Conservation (phyloP, 2,113 vertebrate species). For the Poecilia latipinna region DNA sequence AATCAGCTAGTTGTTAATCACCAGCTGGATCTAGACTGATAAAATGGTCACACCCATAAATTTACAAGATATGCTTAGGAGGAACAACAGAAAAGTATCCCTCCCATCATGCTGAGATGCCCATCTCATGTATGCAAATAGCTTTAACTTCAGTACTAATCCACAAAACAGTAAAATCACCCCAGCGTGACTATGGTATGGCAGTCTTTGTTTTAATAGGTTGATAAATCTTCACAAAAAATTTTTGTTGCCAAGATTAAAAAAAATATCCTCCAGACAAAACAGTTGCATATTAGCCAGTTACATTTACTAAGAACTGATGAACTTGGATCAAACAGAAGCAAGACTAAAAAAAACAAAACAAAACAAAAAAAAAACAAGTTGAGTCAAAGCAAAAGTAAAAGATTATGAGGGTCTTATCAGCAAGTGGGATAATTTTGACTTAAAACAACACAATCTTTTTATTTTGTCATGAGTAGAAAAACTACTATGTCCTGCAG, state of each 20-base stretch:
- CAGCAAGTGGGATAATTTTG: too few species aligned
- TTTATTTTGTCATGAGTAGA: background rate
- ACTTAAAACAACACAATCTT: background rate
- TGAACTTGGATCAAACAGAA: background rate
- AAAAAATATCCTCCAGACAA: too few species aligned
- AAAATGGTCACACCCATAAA: background rate
- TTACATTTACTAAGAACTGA: background rate
- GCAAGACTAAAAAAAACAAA: background rate
- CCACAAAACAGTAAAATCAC: too few species aligned
- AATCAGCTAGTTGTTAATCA: background rate
- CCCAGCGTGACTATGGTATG: too few species aligned
- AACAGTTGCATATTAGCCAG: too few species aligned
- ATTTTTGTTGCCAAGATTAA: too few species aligned
- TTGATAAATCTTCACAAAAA: too few species aligned
- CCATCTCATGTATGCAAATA: background rate
- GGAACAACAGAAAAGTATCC: background rate
- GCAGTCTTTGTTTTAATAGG: too few species aligned
- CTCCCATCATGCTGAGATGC: background rate
- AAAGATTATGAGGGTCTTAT: too few species aligned
- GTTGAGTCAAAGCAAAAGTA: background rate
- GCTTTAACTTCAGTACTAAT: too few species aligned
- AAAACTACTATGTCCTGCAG: background rate
- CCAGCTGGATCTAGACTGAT: background rate
- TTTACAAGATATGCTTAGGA: background rate
- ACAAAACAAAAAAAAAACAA: background rate